Conservation (phyloP, 2,888 invertebrate species). For the Bibio marci region DNA sequence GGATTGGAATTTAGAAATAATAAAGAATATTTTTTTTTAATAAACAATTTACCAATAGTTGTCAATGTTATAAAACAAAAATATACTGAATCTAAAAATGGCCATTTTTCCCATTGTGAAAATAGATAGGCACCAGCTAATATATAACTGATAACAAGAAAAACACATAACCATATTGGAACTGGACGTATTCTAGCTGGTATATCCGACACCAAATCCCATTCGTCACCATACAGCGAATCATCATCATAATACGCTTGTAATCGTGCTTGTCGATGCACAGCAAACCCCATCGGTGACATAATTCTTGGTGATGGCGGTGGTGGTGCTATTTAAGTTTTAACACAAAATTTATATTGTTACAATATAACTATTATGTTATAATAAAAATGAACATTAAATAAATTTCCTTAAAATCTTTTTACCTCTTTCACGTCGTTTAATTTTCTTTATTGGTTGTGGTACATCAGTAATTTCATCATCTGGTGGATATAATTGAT, state of each 20-base stretch:
- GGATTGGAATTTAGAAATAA: neutral
- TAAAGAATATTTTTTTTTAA: constrained; percentile 1
- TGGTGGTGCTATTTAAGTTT: no score
- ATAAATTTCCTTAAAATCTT: no score
- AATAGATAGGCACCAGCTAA: constrained; percentile 77
- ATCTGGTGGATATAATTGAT: constrained; percentile 13
- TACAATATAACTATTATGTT: no score
- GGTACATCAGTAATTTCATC: constrained; percentile 19
- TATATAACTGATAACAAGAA: constrained; percentile 77
- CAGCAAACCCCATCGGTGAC: constrained; percentile 49
- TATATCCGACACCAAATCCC: constrained; percentile 27
- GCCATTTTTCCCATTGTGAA: constrained; percentile 73
- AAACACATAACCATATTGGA: constrained; percentile 79
- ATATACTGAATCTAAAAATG: constrained; percentile 73
- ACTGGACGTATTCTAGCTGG: constrained; percentile 42
- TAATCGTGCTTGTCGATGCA: constrained; percentile 34
- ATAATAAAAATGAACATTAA: neutral
- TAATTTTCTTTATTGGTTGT: constrained; percentile 12
- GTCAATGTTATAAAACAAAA: constrained; percentile 89
- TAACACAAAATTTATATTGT: no score
- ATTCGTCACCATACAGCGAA: constrained; percentile 39
- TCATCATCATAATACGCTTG: constrained; percentile 41
- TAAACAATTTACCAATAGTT: constrained; percentile 56
- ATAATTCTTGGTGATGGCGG: constrained; percentile 43
- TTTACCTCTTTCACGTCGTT: constrained; percentile 10